phyloP scores from a whole-genome alignment of 2,797 vertebrate species.

The Austrolebias charrua region DNA sequence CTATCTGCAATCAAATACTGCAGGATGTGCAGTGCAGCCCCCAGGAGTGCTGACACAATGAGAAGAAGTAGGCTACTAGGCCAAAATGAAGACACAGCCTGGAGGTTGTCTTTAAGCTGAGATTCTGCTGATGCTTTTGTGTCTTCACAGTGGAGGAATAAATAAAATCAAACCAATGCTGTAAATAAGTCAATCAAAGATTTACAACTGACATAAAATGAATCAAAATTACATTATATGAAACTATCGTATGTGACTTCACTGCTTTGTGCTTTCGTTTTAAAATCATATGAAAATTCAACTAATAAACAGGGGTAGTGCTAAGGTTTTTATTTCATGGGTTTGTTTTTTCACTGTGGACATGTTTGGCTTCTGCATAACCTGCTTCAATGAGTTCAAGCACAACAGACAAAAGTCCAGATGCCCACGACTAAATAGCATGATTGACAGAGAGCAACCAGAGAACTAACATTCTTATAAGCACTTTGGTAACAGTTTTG shows the following conservation, averaged over 20 bases:
- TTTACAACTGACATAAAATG: not conserved
- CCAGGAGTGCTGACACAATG: constrained; percentile 54
- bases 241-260: not conserved
- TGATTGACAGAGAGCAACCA: no score
- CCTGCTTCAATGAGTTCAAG: no score
- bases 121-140: constrained; percentile 18
- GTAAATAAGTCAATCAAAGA: not conserved
- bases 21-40: constrained; percentile 27
- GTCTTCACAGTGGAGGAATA: not conserved
- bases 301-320: no score
- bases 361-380: no score
- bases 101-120: constrained; percentile 28
- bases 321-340: no score
- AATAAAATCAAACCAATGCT: not conserved
- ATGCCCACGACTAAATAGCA: no score
- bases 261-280: no score
- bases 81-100: constrained; percentile 43
- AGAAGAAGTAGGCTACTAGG: constrained; percentile 34
- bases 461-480: no score
- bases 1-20: constrained; percentile 23
- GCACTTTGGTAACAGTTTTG: no score
- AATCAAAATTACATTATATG: not conserved
- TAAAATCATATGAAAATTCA: no score
- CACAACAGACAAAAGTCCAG: no score
- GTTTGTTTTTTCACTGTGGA: no score